Base-by-base conservation (phyloP, 2,113 vertebrate genomes). In the Numida meleagris region DNA sequence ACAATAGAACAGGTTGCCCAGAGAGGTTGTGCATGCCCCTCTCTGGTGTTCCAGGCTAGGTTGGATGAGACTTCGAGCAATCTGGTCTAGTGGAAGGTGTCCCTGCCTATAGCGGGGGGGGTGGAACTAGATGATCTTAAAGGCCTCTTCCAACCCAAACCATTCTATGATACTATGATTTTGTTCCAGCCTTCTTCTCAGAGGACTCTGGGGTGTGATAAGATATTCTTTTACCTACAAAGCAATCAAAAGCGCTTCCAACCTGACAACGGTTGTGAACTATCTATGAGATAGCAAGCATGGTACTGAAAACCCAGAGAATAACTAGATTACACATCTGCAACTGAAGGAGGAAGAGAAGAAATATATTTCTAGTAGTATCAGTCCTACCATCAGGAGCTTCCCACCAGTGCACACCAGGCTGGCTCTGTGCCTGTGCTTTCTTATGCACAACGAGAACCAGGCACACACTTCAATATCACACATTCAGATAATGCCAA, bases 141-240 rank as follows among this genome's bases (percentile, higher is more conserved):
- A 53, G 8, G 51, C 17, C 51, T 27, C 51, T 53, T 53, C 27
- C 27, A 29, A 31, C 51, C 51, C 27, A 29, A 53, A 31, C 51
- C 27, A 53, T 53, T 53, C 51, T 31, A 31, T 53, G 27, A 31
- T 53, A 17, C 27, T 31, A 10, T 10, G 27, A 53, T 86, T 85
- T 82, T 72, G 25, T 94, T 92, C 50, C 61, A 95, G 4, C 10
- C 29, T 67, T 76, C 48, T 61, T 40, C 45, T 90, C 45, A 16
- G 17, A 66, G 5, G 13, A 19, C 91, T 88, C 45, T 80, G 21
- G 11, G 42, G 13, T 82, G 73, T 53, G 58, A 94, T 42, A 90
- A 86, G 67, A 94, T 20, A 36, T 43, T 72, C 43, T 91, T 62
- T 77, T 91, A 94, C 92, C 87, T 93, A 94, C 84, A 95, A 92